Base-by-base conservation (phyloP, 2,888 invertebrate genomes). In the Deilephila elpenor region DNA sequence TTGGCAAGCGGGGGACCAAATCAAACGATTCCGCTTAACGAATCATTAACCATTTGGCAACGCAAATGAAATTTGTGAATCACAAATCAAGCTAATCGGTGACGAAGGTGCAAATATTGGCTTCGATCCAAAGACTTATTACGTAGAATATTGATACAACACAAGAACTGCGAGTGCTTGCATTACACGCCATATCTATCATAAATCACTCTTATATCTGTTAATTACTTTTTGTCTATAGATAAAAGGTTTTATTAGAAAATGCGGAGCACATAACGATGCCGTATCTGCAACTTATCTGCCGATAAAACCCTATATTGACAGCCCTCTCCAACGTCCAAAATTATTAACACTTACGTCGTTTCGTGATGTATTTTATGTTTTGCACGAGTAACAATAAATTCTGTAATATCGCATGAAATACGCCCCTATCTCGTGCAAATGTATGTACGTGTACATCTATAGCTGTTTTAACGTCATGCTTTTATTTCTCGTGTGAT, bases 251-350 rank as follows among this genome's bases (percentile, higher is more conserved):
- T 77, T 82, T 84, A 86, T 86, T 83, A 78, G 77, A 67, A 73
- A 73, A 79, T 78, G 78, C 67, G 77, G 78, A 76, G 76, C 75
- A 76, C 75, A 80, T 80, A 80, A 79, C 76, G 75, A 74, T 80
- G 78, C 76, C 76, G 78, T 83, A 83, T 82, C 77, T 73, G 51
- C 59, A 70, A 79, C 51, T 83, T 85, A 88, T 88, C 86, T 73
- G 32, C 37, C 62, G 83, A 86, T 89, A 86, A 80, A 75, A 74
- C 71, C 74, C 77, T 79, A 84, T 88, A 84, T 87, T 85, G 82
- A 82, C 83, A 79, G 73, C 76, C 76, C 80, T 81, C 80, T 84
- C 75, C 72, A 74, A 70, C 51, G 34, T 62, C 56, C 78, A 51
- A 78, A 78, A 87, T 85, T 86, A 85, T 71, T 71, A 74, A 67